Percentiles rank a stretch among this genome's conserved stretches.
Conservation (phyloP, 2,113 vertebrate genomes). For the Trachemys scripta region DNA sequence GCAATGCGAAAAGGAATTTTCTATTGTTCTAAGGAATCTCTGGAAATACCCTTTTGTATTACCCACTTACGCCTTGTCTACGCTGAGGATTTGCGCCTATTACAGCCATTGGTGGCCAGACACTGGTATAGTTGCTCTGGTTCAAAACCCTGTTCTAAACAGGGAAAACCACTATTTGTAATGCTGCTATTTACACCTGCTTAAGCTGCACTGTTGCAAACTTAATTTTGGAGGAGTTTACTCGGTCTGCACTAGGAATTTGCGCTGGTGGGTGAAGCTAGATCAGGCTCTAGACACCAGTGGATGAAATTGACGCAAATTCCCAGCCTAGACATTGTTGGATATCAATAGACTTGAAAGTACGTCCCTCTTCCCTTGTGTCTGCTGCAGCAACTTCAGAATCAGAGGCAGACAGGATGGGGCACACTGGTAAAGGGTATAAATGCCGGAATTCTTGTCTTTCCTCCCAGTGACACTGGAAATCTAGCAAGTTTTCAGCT, state of each 20-base stretch:
- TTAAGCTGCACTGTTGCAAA: background rate
- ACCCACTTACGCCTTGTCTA: background rate
- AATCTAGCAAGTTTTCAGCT: background rate
- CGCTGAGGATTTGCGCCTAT: background rate
- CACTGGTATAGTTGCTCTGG: background rate
- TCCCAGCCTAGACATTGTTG: background rate
- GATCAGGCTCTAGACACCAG: background rate
- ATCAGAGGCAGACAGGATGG: background rate
- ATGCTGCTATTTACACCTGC: background rate
- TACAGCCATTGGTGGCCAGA: background rate
- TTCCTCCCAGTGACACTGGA: background rate
- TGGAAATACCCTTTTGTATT: constrained; percentile 47
- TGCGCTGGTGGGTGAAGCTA: accelerated
- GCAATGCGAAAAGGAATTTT: constrained; percentile 28
- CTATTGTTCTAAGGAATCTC: constrained; percentile 18
- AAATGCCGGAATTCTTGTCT: background rate
- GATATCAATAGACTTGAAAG: background rate
- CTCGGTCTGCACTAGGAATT: background rate
- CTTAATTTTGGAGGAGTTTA: background rate
- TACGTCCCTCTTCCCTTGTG: background rate
- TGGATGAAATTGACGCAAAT: background rate
- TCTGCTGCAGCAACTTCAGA: background rate
- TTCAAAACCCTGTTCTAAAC: background rate
- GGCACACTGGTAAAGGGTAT: background rate
- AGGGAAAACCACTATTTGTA: background rate